phyloP scores from a whole-genome alignment of 2,113 vertebrate species.

The Megaleporinus macrocephalus region DNA sequence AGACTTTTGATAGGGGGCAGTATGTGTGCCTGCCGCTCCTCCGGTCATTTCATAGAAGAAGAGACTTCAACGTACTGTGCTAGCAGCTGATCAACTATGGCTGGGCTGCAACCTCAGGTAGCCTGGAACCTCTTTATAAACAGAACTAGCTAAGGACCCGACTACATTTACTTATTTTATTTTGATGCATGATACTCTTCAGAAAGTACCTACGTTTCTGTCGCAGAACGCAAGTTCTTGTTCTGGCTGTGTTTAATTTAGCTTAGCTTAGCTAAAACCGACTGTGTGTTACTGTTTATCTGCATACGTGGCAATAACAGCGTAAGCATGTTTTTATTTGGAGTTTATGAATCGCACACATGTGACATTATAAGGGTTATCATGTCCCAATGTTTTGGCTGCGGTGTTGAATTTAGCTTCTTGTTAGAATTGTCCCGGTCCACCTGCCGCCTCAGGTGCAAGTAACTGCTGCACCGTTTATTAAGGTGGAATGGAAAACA shows the following conservation, averaged over 20 bases:
- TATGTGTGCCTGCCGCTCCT: too few relatives aligned
- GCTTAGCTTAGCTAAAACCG: slow-evolving; percentile 25
- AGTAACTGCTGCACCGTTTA: too few relatives aligned
- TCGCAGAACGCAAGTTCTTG: not conserved
- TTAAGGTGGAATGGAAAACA: too few relatives aligned
- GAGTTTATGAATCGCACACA: not conserved
- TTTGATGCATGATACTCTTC: not conserved
- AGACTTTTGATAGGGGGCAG: too few relatives aligned
- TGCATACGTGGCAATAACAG: slow-evolving; percentile 24
- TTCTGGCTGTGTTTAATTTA: not conserved
- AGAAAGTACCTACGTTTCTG: not conserved
- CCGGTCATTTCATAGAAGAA: not conserved
- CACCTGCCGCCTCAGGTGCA: too few relatives aligned
- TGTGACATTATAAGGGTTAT: not conserved
- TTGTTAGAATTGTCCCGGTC: too few relatives aligned
- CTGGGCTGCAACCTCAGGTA: slow-evolving; percentile 67
- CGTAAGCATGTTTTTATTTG: slow-evolving; percentile 3
- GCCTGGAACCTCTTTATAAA: not conserved
- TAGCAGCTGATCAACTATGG: slow-evolving; percentile 52
- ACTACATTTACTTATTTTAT: not conserved
- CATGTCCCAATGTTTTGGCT: not conserved
- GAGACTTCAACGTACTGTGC: too few relatives aligned
- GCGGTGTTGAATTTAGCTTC: not conserved
- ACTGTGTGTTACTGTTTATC: not conserved
- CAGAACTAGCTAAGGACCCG: not conserved